These are phyloP conservation scores for Littorina saxatilis DNA, from an alignment of 1,140 invertebrate genomes.

Conservation along the genomic window DNA sequence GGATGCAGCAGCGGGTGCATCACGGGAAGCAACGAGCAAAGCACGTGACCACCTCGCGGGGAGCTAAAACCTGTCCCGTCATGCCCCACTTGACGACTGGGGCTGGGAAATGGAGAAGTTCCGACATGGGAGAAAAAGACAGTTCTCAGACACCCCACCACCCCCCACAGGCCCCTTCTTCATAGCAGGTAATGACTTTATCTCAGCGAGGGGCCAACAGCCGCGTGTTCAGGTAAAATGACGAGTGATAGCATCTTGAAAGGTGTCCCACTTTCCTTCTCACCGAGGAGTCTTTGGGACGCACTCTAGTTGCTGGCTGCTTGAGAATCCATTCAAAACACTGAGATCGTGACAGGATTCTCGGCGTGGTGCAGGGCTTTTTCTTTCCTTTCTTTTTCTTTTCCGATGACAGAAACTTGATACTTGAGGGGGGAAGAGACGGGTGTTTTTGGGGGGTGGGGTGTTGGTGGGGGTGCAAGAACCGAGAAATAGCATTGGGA, in stretches of 20 bases:
- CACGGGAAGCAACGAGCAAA: not conserved
- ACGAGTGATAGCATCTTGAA: not conserved
- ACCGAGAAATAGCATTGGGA: no score
- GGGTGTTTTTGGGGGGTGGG: no score
- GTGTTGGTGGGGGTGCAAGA: no score
- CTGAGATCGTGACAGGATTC: no score
- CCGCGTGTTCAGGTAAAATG: not conserved
- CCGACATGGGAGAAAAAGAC: slow-evolving; percentile 7
- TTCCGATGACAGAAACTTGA: no score
- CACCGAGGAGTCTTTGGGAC: no score
- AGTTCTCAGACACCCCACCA: not conserved
- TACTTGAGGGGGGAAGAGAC: no score
- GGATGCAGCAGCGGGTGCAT: not conserved
- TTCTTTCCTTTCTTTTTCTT: no score
- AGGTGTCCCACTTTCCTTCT: not conserved
- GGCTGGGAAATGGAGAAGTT: not conserved
- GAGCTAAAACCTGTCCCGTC: not conserved
- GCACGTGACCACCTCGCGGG: slow-evolving; percentile 7
- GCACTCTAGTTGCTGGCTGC: no score
- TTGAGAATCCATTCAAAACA: no score
- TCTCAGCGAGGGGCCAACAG: not conserved
- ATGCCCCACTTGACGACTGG: not conserved
- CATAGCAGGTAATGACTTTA: not conserved
- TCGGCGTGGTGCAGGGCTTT: no score
- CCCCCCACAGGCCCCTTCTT: not conserved